Base-by-base conservation (phyloP, 1,140 invertebrate genomes). In the Hetaerina americana region DNA sequence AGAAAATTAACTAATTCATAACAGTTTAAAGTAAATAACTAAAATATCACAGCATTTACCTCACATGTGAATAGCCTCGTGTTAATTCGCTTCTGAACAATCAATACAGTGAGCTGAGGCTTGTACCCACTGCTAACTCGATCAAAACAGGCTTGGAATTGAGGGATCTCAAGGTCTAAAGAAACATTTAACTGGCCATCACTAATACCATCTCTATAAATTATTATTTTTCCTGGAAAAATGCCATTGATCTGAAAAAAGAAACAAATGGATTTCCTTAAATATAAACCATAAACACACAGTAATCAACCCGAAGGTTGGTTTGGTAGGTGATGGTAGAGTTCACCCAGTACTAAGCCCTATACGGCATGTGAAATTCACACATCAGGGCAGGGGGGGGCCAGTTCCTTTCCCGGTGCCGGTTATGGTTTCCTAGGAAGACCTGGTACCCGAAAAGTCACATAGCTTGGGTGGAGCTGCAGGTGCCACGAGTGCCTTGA, bases 71-170 rank as follows among this genome's bases (percentile, higher is more conserved):
- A 92, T 29, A 97, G 84, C 25, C 94, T 84, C 0, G 92, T 92
- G 77, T 94, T 96, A 28, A 97, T 94, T 26, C 94, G 82, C 78
- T 98, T 98, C 79, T 97, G 93, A 1, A 97, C 93, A 18, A 97
- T 85, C 1, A 97, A 82, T 71, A 94, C 90, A 0, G 87, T 87
- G 0, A 97, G 79, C 68, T 87, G 85, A 0, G 93, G 92, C 0
- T 83, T 79, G 76, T 92, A 89, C 1, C 76, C 75, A 0, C 78
- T 71, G 0, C 80, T 77, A 8, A 90, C 77, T 0, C 80, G 71
- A 5, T 80, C 73, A 73, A 94, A 89, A 15, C 87, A 85, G 0
- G 83, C 78, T 68, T 86, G 74, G 72, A 95, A 80, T 78, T 97
- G 94, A 2, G 87, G 83, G 0, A 96, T 85, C 84, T 98, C 95